These are phyloP conservation scores for Mus spicilegus DNA, from an alignment of 2,113 vertebrate species.

Conservation along the genomic window DNA sequence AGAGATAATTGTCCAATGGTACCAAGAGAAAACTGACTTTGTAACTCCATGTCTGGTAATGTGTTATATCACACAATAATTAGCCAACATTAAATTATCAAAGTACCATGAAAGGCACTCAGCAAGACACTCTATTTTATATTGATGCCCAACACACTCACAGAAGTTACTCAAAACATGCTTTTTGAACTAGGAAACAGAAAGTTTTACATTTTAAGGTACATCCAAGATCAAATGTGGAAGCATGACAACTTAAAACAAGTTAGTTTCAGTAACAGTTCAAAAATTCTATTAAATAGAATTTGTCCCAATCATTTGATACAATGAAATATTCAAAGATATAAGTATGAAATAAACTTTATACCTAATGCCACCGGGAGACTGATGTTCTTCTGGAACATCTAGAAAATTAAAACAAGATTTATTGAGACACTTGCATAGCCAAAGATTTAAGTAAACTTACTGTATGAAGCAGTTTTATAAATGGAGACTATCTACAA, in stretches of 20 bases:
- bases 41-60: neutral
- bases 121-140: neutral
- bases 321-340: neutral
- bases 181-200: neutral
- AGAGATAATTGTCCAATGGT: neutral
- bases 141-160: neutral
- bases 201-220: neutral
- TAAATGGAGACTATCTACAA: neutral
- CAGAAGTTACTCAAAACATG: neutral
- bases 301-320: neutral
- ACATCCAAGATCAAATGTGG: neutral
- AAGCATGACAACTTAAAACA: constrained; percentile 51
- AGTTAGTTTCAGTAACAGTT: neutral
- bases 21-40: neutral
- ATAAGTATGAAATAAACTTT: constrained; percentile 32
- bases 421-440: neutral
- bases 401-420: constrained; percentile 82
- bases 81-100: neutral
- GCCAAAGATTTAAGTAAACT: constrained; percentile 20
- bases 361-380: constrained; percentile 87
- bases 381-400: constrained; percentile 86
- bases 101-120: neutral
- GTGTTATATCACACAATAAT: neutral
- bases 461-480: neutral
- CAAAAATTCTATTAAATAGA: neutral